Evolutionary conservation across 2,888 invertebrate genomes (phyloP), one percentile per base, ranked within the genome.

Genomic region (Mythimna vitellina): DNA sequence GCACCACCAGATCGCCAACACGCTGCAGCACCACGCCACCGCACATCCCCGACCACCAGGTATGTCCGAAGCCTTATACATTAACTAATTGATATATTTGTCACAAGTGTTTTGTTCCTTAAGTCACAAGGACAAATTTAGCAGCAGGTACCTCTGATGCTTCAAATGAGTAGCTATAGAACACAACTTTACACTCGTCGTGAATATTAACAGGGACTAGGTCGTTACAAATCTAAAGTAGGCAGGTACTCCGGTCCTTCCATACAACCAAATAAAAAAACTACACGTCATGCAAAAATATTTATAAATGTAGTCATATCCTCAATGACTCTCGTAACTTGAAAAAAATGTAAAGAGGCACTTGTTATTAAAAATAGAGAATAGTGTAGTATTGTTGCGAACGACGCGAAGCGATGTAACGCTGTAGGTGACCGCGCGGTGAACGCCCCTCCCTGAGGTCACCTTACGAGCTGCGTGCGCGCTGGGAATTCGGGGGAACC

Each of bases 1-100:
- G 92, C 97, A 97, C 93, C 96, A 95, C 89, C 95, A 94, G 91
- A 93, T 96, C 89, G 93, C 97, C 89, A 93, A 88, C 91, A 94
- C 93, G 88, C 92, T 96, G 83, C 96, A 96, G 87, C 95, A 95
- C 81, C 97, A 96, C 70, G 96, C 94, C 73, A 95, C 93, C 74
- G 95, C 96, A 79, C 96, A 96, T 79, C 94, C 95, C 29, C 90
- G 96, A 86, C 95, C 95, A 85, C 93, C 95, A 82, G 94, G 95
- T 95, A 80, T 91, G 93, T 91, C 71, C 70, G 51, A 4, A 10
- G 17, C 14, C 25, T 38, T 20, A 9, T 22, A 49, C 20, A 51
- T 46, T 46, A 22, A 6, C 35, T 51, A 3, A 35, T 14, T 17
- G 9, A 22, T 17, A 12, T 58, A 61, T 38, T 17, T 61, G 22